Evolutionary conservation across 2,888 invertebrate genomes (phyloP).

Genomic region (Epinotia demarniana): DNA sequence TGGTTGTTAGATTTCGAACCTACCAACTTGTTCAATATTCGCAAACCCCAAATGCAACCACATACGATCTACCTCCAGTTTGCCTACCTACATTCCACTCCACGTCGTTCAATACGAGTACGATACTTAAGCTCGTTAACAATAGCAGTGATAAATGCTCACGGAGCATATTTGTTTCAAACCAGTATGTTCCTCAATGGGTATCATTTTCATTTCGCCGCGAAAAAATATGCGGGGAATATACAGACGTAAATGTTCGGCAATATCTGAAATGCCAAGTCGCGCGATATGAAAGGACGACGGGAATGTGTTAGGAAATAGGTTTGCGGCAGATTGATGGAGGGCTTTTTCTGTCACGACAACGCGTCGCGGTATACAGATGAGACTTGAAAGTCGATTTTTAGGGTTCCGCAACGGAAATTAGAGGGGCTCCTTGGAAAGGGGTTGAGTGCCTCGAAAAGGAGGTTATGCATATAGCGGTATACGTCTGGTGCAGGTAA

Average conservation of each 20-base stretch:
- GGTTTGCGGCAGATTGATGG: slow-evolving; percentile 71
- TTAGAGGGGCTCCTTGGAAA: slow-evolving; percentile 5
- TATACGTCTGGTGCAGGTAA: neutral
- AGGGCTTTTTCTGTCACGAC: slow-evolving; percentile 76
- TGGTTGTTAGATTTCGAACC: neutral
- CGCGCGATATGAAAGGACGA: slow-evolving; percentile 67
- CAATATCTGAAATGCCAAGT: slow-evolving; percentile 67
- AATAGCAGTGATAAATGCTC: slow-evolving; percentile 9
- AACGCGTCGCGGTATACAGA: slow-evolving; percentile 63
- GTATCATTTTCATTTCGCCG: slow-evolving; percentile 38
- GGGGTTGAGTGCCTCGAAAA: neutral
- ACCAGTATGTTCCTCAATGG: slow-evolving; percentile 15
- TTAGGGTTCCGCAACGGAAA: slow-evolving; percentile 36
- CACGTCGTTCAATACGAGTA: neutral
- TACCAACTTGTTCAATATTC: too few species aligned
- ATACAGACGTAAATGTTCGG: slow-evolving; percentile 61
- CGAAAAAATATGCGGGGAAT: slow-evolving; percentile 57
- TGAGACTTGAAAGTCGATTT: slow-evolving; percentile 56
- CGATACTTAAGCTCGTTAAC: neutral
- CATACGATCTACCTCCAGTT: too few species aligned
- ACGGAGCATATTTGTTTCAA: slow-evolving; percentile 17
- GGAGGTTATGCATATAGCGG: neutral
- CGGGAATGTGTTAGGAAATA: slow-evolving; percentile 69
- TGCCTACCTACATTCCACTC: too few species aligned
- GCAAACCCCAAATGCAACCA: too few species aligned